Conservation (phyloP, 2,888 invertebrate genomes). For the Torymus tubicola region DNA sequence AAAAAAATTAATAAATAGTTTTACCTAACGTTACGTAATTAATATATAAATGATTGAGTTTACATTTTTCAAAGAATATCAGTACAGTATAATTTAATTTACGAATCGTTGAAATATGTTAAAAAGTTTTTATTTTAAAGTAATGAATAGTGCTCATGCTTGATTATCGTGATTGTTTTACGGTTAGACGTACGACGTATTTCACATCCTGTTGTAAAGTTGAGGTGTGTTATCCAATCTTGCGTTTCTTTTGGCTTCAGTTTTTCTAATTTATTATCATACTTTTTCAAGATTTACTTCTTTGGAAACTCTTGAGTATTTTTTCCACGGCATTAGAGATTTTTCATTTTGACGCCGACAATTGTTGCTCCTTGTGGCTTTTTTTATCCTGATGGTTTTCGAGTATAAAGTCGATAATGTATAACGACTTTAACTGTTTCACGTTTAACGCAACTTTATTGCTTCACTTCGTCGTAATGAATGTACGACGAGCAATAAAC, state of each 20-base stretch:
- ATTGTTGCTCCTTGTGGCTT: background rate
- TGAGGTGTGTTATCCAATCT: constrained; percentile 28
- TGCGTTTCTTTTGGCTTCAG: background rate
- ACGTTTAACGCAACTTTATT: constrained; percentile 3
- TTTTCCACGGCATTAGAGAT: too few relatives aligned
- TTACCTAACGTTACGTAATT: too few relatives aligned
- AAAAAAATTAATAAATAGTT: too few relatives aligned
- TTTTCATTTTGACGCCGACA: background rate
- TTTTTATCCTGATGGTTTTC: background rate
- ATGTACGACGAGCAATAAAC: background rate
- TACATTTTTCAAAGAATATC: too few relatives aligned
- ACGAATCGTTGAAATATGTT: too few relatives aligned
- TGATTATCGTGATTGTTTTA: constrained; percentile 26
- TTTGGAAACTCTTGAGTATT: too few relatives aligned
- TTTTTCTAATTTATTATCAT: constrained; percentile 30
- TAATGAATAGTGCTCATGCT: constrained; percentile 28
- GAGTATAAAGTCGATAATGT: background rate
- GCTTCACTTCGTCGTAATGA: background rate
- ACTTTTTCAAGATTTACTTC: background rate
- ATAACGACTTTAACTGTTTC: background rate
- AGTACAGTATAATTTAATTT: too few relatives aligned
- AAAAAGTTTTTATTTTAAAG: constrained; percentile 18
- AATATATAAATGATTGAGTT: too few relatives aligned
- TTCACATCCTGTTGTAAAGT: constrained; percentile 43
- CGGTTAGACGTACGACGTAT: constrained; percentile 32